These are phyloP conservation scores for Brachionus rotundiformis DNA, from an alignment of 1,140 invertebrate species.

Conservation along the genomic window DNA sequence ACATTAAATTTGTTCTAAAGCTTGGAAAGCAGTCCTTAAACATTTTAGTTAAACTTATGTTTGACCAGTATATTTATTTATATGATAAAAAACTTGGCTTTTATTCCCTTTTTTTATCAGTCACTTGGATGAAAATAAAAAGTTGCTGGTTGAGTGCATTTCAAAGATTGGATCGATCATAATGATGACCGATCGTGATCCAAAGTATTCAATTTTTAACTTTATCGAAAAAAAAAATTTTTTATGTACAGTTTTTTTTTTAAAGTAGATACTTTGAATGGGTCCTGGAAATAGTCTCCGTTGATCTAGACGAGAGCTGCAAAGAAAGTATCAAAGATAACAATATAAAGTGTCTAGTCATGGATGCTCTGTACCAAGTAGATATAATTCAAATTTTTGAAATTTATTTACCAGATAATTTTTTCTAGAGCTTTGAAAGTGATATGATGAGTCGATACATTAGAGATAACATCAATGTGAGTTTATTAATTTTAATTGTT, in stretches of 20 bases:
- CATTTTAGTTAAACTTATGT: slow-evolving; percentile 19
- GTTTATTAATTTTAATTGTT: background rate
- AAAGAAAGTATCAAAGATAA: slow-evolving; percentile 34
- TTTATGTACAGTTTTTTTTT: too few relatives aligned
- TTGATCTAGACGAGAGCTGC: background rate
- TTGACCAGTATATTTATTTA: slow-evolving; percentile 3
- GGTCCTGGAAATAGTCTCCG: background rate
- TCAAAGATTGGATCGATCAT: slow-evolving; percentile 31
- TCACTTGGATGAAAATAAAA: background rate
- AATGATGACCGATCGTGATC: slow-evolving; percentile 45
- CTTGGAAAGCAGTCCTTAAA: slow-evolving; percentile 20
- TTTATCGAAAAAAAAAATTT: background rate
- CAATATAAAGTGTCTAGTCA: background rate
- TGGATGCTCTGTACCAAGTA: slow-evolving; percentile 44
- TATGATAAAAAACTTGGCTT: too few relatives aligned
- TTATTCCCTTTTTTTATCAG: background rate
- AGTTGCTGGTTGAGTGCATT: slow-evolving; percentile 8
- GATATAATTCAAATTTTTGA: background rate
- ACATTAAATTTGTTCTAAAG: slow-evolving; percentile 50
- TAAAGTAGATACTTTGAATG: slow-evolving; percentile 39
- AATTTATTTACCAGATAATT: background rate
- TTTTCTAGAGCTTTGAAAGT: background rate
- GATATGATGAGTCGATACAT: slow-evolving; percentile 3
- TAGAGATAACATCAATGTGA: slow-evolving; percentile 23
- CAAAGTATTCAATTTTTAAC: background rate